phyloP scores from a whole-genome alignment of 2,113 vertebrate species.

The Microcebus tavaratra region DNA sequence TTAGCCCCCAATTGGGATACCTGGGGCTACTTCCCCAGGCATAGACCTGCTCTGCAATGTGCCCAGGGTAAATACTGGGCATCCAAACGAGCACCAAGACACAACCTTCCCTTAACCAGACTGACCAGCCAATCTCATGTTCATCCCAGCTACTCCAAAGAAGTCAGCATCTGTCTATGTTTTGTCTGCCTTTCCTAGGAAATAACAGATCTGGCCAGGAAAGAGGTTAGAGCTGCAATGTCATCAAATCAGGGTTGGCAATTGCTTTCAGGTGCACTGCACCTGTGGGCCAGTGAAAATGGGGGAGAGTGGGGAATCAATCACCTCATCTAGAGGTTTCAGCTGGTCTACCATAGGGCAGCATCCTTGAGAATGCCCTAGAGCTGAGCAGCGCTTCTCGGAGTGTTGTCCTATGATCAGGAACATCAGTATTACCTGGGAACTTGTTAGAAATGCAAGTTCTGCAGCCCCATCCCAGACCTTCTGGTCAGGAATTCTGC shows the following conservation, averaged over 20 bases:
- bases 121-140: neutral
- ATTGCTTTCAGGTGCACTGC: neutral
- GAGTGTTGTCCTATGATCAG: neutral
- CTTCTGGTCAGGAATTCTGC: neutral
- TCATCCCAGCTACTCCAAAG: neutral
- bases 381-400: neutral
- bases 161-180: no score
- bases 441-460: neutral
- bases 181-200: neutral
- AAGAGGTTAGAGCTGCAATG: neutral
- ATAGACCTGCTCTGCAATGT: neutral
- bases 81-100: neutral
- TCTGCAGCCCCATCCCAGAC: neutral
- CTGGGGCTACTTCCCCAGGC: neutral
- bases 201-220: neutral
- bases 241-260: no score
- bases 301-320: no score
- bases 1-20: neutral
- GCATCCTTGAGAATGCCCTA: neutral
- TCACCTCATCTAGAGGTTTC: neutral
- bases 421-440: neutral
- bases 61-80: neutral
- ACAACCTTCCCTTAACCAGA: neutral
- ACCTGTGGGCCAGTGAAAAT: neutral
- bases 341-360: neutral